phyloP scores from a whole-genome alignment of 2,888 invertebrate species.

The Cheilosia pagana region DNA sequence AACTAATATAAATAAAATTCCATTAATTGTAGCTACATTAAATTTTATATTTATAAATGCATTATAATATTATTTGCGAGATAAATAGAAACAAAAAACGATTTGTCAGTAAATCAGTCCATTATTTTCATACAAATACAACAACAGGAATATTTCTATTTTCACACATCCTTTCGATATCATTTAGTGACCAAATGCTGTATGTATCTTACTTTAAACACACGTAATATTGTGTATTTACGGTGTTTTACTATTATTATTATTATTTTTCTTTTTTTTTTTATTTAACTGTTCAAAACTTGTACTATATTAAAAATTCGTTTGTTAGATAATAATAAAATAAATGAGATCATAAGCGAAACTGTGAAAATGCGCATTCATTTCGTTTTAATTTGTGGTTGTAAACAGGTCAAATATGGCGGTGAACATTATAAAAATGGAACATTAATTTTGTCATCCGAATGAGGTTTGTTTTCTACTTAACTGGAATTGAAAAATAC shows the following conservation, averaged over 20 bases:
- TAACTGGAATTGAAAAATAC: no score
- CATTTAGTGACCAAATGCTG: constrained; percentile 63
- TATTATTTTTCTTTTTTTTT: constrained; percentile 18
- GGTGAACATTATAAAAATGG: no score
- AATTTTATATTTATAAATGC: constrained; percentile 73
- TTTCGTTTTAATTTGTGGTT: background rate
- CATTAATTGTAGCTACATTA: constrained; percentile 74
- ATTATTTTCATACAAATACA: constrained; percentile 51
- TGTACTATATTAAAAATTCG: constrained; percentile 60
- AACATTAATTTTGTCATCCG: no score
- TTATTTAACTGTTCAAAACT: constrained; percentile 56
- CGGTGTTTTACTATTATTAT: constrained; percentile 37
- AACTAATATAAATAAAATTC: constrained; percentile 66
- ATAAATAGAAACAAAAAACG: constrained; percentile 34
- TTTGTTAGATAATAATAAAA: constrained; percentile 71
- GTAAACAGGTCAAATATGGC: background rate
- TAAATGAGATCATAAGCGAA: constrained; percentile 59
- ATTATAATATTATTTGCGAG: constrained; percentile 65
- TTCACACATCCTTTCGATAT: constrained; percentile 51
- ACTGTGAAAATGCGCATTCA: constrained; percentile 31
- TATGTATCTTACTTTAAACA: constrained; percentile 47
- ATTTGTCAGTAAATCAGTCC: constrained; percentile 69
- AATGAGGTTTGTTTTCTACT: no score
- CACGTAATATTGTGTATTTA: constrained; percentile 57
- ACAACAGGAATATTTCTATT: constrained; percentile 57